Evolutionary conservation across 2,797 vertebrate genomes (phyloP), one percentile per base, ranked within the genome.

Genomic region (Telmatherina bonti): DNA sequence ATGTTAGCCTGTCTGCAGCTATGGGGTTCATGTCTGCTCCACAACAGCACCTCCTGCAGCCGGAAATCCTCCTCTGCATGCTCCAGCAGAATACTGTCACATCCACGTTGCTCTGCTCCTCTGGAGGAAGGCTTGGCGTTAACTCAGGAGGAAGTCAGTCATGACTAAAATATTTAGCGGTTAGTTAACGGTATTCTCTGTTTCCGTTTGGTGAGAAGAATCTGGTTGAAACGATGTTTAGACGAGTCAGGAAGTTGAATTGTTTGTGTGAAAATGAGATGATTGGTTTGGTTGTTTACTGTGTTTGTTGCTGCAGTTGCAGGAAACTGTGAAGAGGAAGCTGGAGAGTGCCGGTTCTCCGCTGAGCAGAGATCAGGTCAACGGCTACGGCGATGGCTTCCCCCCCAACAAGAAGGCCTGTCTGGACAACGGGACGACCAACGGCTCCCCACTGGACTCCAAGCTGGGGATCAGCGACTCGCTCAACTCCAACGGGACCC

Each of bases 251-350:
- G 16, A 41, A 41, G 35, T 36, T 12, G 11, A 36, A 12, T 4
- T 41, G 38, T 45, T 8, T 43, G 16, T 43, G 41, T 3, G 18
- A n/a, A 45, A 45, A 45, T n/a, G 43, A 41, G 5, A 41, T 41
- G 38, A 41, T 45, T 18, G 15, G 30, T 3, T 36, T 36, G 8
- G 18, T 43, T 45, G 8, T 45, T 45, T 45, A n/a, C 5, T 22
- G n/a, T 73, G 10, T 73, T 41, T 76, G 1, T 67, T 51, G 83
- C 24, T 90, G 84, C 93, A 98, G 95, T 93, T 99, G 60, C 97
- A 98, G 79, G 97, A 99, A 86, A 95, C 96, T 0, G 96, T 99
- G 83, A 99, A 99, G 93, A 95, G 97, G 92, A 98, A 97, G 86
- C 85, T 97, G 20, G 97, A 97, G 76, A 96, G 86, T 2, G 91